These are phyloP conservation scores for Cyclura pinguis DNA, from an alignment of 2,797 vertebrate genomes.

Conservation along the genomic window DNA sequence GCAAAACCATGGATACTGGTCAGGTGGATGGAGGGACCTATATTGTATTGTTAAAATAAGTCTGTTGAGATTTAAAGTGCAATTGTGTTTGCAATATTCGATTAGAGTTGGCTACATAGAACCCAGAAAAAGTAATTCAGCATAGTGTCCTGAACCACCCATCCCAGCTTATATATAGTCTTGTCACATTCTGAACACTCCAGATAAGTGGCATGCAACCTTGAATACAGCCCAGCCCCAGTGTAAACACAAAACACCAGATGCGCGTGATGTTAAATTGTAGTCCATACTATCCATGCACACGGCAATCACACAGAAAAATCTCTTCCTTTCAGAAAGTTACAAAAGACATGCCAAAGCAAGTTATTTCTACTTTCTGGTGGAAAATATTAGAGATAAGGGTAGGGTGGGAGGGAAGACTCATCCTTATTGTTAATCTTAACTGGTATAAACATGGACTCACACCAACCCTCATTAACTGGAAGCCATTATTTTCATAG, in stretches of 20 bases:
- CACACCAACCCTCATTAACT: conserved; percentile 70
- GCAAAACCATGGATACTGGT: too few species aligned
- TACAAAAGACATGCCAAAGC: background rate
- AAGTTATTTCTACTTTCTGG: background rate
- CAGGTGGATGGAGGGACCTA: too few species aligned
- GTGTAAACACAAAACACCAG: background rate
- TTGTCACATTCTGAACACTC: background rate
- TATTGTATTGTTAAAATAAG: too few species aligned
- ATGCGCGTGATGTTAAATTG: background rate
- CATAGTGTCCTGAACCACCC: background rate
- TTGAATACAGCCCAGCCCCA: background rate
- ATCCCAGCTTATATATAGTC: background rate
- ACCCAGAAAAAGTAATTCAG: background rate
- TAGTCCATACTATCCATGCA: too few species aligned
- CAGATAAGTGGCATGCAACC: too few species aligned
- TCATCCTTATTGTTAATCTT: conserved; percentile 72
- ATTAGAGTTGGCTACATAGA: too few species aligned
- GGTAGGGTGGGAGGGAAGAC: background rate
- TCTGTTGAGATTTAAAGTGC: too few species aligned
- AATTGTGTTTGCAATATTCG: too few species aligned
- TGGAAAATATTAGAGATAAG: conserved; percentile 29
- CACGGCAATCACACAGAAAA: background rate
- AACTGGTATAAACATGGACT: conserved; percentile 69
- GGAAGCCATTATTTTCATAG: conserved; percentile 74
- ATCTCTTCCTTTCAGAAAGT: conserved; percentile 48